Conservation (phyloP, 2,888 invertebrate species). For the Heterodera filipjevi region DNA sequence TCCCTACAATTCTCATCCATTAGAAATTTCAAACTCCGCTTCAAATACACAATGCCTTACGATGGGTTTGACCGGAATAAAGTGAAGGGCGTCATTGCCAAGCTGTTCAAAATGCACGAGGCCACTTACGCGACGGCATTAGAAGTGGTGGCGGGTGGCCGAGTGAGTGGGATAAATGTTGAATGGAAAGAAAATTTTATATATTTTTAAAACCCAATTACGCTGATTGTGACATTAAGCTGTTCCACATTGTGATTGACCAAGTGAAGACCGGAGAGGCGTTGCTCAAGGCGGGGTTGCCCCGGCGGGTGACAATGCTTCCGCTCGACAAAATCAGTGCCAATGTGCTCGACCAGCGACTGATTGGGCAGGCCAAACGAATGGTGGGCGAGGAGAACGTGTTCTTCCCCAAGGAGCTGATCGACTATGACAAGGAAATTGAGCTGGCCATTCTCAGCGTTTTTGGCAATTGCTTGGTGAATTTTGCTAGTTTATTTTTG, state of each 20-base stretch:
- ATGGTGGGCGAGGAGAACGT: conserved; percentile 49
- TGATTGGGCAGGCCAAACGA: conserved; percentile 31
- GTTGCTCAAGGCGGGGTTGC: conserved; percentile 81
- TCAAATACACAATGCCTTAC: conserved; percentile 38
- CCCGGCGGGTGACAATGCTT: conserved; percentile 48
- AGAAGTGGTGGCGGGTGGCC: conserved; percentile 83
- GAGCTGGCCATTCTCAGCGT: conserved; percentile 83
- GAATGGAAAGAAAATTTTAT: too few relatives aligned
- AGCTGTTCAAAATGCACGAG: conserved; percentile 76
- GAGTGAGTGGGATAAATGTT: too few relatives aligned
- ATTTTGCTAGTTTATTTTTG: background rate
- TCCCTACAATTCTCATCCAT: background rate
- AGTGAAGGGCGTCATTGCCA: conserved; percentile 43
- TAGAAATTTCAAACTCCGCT: conserved; percentile 37
- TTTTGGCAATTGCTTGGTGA: conserved; percentile 79
- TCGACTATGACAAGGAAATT: conserved; percentile 64
- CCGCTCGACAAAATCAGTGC: conserved; percentile 72
- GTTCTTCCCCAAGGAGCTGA: conserved; percentile 42
- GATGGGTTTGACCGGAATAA: conserved; percentile 55
- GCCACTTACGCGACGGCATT: conserved; percentile 77
- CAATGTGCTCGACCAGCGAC: conserved; percentile 72
- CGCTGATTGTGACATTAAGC: conserved; percentile 69
- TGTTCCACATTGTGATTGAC: conserved; percentile 88
- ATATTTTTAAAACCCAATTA: too few relatives aligned
- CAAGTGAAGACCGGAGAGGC: conserved; percentile 82